Conservation (phyloP, 2,113 vertebrate species). For the Todiramphus saurophagus region DNA sequence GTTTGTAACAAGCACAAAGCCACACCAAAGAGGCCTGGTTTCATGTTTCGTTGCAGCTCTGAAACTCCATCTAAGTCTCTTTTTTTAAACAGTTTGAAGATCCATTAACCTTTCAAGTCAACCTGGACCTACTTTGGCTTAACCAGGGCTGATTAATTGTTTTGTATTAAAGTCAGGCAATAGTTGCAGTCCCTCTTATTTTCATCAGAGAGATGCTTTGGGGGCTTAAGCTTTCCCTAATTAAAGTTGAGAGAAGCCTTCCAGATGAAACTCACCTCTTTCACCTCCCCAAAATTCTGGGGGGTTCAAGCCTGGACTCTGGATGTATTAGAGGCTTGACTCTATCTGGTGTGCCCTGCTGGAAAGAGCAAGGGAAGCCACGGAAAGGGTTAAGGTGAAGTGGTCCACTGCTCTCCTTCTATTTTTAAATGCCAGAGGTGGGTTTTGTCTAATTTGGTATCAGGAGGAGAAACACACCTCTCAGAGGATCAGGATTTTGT, state of each 20-base stretch:
- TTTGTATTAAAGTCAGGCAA: background rate
- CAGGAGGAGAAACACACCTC: background rate
- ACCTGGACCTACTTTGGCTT: constrained; percentile 24
- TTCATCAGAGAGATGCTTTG: background rate
- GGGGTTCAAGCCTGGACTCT: background rate
- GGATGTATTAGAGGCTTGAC: background rate
- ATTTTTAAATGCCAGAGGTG: background rate
- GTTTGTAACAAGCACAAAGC: constrained; percentile 45
- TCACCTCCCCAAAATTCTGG: background rate
- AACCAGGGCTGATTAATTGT: background rate
- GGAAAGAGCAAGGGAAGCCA: background rate
- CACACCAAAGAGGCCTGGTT: constrained; percentile 45
- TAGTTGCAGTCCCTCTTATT: background rate
- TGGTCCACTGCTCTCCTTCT: background rate
- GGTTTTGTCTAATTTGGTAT: background rate
- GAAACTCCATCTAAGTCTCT: background rate
- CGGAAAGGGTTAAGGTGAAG: background rate
- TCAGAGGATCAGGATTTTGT: background rate
- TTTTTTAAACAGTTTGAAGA: constrained; percentile 8
- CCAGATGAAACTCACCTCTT: background rate
- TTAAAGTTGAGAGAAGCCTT: background rate
- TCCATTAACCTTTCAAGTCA: constrained; percentile 47
- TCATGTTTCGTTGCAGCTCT: background rate
- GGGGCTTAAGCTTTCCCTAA: background rate
- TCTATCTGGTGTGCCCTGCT: background rate